These are phyloP conservation scores for Agrilus biguttatus DNA, from an alignment of 2,888 invertebrate genomes.

Conservation along the genomic window DNA sequence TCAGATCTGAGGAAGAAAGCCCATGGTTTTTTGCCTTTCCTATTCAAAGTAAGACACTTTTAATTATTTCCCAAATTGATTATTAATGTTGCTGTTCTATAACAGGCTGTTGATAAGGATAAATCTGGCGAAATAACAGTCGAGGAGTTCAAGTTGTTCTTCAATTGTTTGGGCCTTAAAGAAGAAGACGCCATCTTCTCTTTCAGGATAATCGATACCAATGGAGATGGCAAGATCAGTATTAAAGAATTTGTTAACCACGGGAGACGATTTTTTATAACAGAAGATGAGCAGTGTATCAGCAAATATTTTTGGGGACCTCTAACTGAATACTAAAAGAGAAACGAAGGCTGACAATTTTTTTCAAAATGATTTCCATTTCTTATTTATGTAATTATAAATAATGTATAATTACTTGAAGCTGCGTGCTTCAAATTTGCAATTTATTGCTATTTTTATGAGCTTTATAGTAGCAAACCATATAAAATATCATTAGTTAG, in stretches of 20 bases:
- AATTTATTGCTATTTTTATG: no score
- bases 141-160: slow-evolving; percentile 71
- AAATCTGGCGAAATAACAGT: slow-evolving; percentile 63
- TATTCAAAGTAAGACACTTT: slow-evolving; percentile 52
- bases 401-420: no score
- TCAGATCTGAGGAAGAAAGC: slow-evolving; percentile 57
- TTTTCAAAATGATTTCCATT: no score
- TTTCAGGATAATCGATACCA: slow-evolving; percentile 64
- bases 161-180: slow-evolving; percentile 59
- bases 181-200: slow-evolving; percentile 63
- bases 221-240: slow-evolving; percentile 63
- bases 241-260: slow-evolving; percentile 66
- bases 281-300: slow-evolving; percentile 58
- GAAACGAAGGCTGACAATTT: no score
- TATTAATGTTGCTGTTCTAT: slow-evolving; percentile 11
- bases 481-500: no score
- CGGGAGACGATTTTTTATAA: slow-evolving; percentile 66
- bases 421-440: no score
- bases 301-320: slow-evolving; percentile 84
- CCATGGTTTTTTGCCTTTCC: slow-evolving; percentile 63
- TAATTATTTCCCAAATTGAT: background rate
- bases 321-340: slow-evolving; percentile 39
- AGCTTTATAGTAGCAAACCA: no score
- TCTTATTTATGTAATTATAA: no score
- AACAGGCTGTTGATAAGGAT: slow-evolving; percentile 75